A percentile compares a stretch with the other conserved stretches of the same genome.
Evolutionary conservation across 2,888 invertebrate species (phyloP).

Genomic region (Eristalis pertinax): DNA sequence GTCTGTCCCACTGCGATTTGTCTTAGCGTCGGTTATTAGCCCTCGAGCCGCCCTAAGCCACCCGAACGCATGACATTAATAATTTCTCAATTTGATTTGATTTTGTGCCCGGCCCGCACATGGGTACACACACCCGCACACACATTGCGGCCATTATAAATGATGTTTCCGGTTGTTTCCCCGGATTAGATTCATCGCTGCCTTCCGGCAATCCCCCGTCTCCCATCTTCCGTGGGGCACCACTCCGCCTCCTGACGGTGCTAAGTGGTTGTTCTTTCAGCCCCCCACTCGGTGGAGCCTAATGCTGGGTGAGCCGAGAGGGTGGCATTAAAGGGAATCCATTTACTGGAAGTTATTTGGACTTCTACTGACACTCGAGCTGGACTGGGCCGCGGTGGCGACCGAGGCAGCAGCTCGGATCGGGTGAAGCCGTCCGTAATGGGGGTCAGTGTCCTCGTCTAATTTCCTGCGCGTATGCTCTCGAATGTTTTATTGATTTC

Average conservation of each 20-base stretch:
- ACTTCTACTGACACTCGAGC: not conserved
- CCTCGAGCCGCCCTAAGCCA: not conserved
- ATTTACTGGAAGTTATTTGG: constrained; percentile 35
- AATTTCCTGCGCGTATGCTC: constrained; percentile 26
- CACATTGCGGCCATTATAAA: constrained; percentile 8
- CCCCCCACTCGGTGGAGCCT: not conserved
- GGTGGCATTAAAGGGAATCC: constrained; percentile 9
- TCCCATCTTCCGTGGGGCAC: too few relatives aligned
- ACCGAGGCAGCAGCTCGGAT: not conserved
- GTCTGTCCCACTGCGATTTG: constrained; percentile 5
- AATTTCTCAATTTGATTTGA: constrained; percentile 40
- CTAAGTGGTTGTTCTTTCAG: not conserved
- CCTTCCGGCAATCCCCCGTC: too few relatives aligned
- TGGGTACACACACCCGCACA: not conserved
- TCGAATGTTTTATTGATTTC: constrained; percentile 44
- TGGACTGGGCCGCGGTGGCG: not conserved
- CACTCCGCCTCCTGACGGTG: not conserved
- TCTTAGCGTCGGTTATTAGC: constrained; percentile 24
- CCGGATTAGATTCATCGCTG: not conserved
- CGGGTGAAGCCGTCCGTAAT: not conserved
- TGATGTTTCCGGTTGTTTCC: constrained; percentile 19
- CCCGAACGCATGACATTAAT: constrained; percentile 23
- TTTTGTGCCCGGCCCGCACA: not conserved
- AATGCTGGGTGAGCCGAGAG: not conserved
- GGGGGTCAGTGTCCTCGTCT: constrained; percentile 24